Percentiles rank a stretch among this genome's conserved stretches.
Conservation (phyloP, 2,888 invertebrate species). For the Pterostichus madidus region DNA sequence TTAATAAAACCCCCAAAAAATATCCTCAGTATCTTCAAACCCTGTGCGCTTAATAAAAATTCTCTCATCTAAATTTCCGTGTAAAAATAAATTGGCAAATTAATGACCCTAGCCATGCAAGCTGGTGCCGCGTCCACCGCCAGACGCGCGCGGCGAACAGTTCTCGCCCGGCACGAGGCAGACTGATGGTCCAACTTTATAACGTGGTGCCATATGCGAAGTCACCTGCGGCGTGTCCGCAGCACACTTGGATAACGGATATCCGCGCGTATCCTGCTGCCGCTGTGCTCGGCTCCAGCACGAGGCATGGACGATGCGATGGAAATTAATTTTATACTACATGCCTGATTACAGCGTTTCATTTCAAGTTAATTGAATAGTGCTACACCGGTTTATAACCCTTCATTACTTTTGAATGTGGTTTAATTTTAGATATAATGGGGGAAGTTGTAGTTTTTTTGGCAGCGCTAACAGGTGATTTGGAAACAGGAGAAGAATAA, state of each 20-base stretch:
- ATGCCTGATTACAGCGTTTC: slow-evolving; percentile 46
- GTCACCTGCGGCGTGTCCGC: slow-evolving; percentile 10
- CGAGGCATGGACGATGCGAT: slow-evolving; percentile 3
- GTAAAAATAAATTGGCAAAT: slow-evolving; percentile 46
- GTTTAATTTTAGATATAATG: slow-evolving; percentile 25
- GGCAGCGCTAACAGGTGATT: slow-evolving; percentile 18
- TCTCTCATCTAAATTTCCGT: slow-evolving; percentile 32
- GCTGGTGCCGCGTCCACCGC: slow-evolving; percentile 2
- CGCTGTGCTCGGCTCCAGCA: background rate
- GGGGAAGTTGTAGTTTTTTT: background rate
- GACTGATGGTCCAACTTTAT: slow-evolving; percentile 15
- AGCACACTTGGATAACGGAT: background rate
- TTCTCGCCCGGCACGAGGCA: background rate
- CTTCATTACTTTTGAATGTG: slow-evolving; percentile 50
- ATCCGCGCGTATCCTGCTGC: background rate
- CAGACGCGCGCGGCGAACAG: slow-evolving; percentile 4
- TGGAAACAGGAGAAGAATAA: background rate
- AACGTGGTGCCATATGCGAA: slow-evolving; percentile 48
- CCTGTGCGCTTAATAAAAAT: slow-evolving; percentile 5
- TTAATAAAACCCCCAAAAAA: slow-evolving; percentile 4
- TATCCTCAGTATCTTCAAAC: slow-evolving; percentile 8
- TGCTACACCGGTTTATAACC: slow-evolving; percentile 29
- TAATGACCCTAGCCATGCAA: slow-evolving; percentile 26
- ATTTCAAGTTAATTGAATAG: slow-evolving; percentile 52
- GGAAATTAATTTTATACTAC: slow-evolving; percentile 38